Conservation (phyloP, 2,888 invertebrate genomes). For the Augochlorella aurata region DNA sequence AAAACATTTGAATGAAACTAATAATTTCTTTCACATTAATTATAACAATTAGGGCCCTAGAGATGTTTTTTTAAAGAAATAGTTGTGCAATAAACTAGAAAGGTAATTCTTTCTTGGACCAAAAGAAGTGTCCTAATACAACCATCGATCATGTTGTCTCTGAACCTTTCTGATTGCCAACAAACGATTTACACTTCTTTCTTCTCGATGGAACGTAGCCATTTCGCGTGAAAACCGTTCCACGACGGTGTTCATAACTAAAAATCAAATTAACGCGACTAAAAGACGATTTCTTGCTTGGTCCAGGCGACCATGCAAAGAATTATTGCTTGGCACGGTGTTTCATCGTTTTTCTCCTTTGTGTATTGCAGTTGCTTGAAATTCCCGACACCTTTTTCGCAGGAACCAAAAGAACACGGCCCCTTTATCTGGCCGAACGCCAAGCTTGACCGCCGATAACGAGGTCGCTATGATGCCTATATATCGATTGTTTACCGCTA, state of each 20-base stretch:
- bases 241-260: neutral
- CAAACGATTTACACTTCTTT: neutral
- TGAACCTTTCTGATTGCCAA: neutral
- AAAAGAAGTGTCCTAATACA: neutral
- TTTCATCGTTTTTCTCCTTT: slow-evolving; percentile 24
- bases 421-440: slow-evolving; percentile 56
- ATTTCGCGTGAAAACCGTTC: neutral
- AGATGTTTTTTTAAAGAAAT: no score
- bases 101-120: neutral
- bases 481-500: slow-evolving; percentile 66
- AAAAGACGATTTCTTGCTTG: slow-evolving; percentile 14
- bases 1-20: no score
- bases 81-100: no score
- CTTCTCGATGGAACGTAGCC: neutral
- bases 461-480: slow-evolving; percentile 61
- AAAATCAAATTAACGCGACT: slow-evolving; percentile 27
- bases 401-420: slow-evolving; percentile 31
- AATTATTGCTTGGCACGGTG: slow-evolving; percentile 43
- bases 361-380: slow-evolving; percentile 1
- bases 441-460: slow-evolving; percentile 64
- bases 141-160: neutral
- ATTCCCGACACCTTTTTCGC: slow-evolving; percentile 44
- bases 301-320: neutral
- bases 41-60: no score
- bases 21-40: no score